A percentile compares a stretch with the other conserved stretches of the same genome.
phyloP scores from a whole-genome alignment of 2,113 vertebrate species.

The Urocolius indicus region DNA sequence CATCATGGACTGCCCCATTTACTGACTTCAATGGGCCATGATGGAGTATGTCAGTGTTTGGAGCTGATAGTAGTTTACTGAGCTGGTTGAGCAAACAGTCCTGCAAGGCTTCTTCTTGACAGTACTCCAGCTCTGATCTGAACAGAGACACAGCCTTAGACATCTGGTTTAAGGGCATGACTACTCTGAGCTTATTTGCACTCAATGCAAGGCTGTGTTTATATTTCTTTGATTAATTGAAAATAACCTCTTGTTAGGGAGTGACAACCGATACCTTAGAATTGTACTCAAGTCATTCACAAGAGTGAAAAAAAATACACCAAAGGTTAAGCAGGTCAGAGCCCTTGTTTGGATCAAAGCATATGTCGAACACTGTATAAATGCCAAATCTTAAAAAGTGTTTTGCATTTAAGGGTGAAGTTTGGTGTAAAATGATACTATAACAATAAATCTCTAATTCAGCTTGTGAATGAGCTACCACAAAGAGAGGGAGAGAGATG shows the following conservation, averaged over 20 bases:
- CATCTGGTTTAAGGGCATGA: constrained; percentile 51
- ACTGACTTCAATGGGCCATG: not conserved
- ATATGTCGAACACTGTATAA: constrained; percentile 44
- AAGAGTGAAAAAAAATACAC: not conserved
- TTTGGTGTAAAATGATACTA: constrained; percentile 55
- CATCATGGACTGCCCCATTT: not conserved
- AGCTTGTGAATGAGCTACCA: not conserved
- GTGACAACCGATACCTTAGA: constrained; percentile 43
- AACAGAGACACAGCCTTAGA: constrained; percentile 40
- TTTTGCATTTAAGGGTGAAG: constrained; percentile 48
- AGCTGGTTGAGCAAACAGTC: constrained; percentile 4
- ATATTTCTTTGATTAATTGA: constrained; percentile 69
- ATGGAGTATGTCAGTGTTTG: not conserved
- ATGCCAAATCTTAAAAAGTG: constrained; percentile 50
- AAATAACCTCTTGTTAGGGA: constrained; percentile 66
- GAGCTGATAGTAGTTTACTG: not conserved
- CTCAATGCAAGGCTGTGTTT: constrained; percentile 45
- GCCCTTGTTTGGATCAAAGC: constrained; percentile 68
- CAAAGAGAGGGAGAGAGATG: not conserved
- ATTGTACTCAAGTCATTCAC: constrained; percentile 46
- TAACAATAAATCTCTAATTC: constrained; percentile 56
- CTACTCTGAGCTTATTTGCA: constrained; percentile 48
- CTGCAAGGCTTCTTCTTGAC: constrained; percentile 20
- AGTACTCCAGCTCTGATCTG: constrained; percentile 50
- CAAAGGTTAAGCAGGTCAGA: constrained; percentile 55